A percentile compares a stretch with the other conserved stretches of the same genome.
phyloP scores from a whole-genome alignment of 2,888 invertebrate genomes.

The Megamerina dolium region DNA sequence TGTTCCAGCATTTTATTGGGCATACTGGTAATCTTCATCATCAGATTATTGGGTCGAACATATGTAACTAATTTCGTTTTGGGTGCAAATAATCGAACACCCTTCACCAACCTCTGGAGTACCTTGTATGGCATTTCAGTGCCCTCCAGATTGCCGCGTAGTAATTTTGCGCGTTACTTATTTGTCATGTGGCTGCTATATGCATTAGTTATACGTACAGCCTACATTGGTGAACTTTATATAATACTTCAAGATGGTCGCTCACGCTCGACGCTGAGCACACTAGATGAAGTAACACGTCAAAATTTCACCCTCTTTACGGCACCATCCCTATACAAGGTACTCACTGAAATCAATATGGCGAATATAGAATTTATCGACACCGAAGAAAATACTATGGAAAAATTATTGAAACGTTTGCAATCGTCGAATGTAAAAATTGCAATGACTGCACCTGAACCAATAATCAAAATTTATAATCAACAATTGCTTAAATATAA shows the following conservation, averaged over 20 bases:
- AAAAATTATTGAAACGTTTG: slow-evolving; percentile 5
- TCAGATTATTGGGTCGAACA: slow-evolving; percentile 23
- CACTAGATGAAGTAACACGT: slow-evolving; percentile 28
- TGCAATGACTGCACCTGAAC: slow-evolving; percentile 21
- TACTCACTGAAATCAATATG: slow-evolving; percentile 15
- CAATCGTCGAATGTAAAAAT: slow-evolving; percentile 5
- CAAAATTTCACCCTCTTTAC: slow-evolving; percentile 27
- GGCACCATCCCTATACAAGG: slow-evolving; percentile 19
- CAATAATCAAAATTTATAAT: slow-evolving; percentile 26
- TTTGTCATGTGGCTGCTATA: slow-evolving; percentile 35
- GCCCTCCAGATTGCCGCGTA: slow-evolving; percentile 24
- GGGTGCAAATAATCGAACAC: slow-evolving; percentile 30
- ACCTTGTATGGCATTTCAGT: slow-evolving; percentile 31
- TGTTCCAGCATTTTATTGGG: slow-evolving; percentile 25
- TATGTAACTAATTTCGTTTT: slow-evolving; percentile 27
- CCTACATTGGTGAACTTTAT: slow-evolving; percentile 37
- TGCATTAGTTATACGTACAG: slow-evolving; percentile 34
- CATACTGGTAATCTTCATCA: slow-evolving; percentile 22
- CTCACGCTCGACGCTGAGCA: slow-evolving; percentile 20
- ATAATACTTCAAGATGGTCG: slow-evolving; percentile 38
- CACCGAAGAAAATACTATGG: slow-evolving; percentile 6
- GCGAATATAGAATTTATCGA: slow-evolving; percentile 10
- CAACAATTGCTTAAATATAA: slow-evolving; percentile 4
- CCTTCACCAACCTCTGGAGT: slow-evolving; percentile 31
- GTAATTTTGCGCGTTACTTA: slow-evolving; percentile 41